phyloP scores from a whole-genome alignment of 2,888 invertebrate species.

The Apoda limacodes region DNA sequence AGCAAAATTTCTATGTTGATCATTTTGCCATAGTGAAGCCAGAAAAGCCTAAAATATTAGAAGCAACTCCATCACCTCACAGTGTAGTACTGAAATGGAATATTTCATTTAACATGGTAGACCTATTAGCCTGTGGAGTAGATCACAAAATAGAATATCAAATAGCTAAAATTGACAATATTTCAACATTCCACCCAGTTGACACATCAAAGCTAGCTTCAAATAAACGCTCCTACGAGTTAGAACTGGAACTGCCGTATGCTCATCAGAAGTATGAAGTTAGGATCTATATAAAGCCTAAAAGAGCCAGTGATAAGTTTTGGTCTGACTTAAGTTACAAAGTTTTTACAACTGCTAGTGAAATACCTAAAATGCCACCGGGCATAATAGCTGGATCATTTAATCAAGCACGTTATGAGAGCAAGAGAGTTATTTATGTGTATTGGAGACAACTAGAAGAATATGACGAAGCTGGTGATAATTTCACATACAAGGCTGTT shows the following conservation, averaged over 20 bases:
- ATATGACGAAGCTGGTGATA: constrained; percentile 77
- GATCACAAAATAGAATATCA: constrained; percentile 59
- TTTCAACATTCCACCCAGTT: constrained; percentile 48
- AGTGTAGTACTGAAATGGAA: constrained; percentile 48
- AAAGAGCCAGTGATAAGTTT: constrained; percentile 63
- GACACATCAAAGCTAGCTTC: constrained; percentile 36
- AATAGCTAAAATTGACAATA: constrained; percentile 57
- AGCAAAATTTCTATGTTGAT: constrained; percentile 65
- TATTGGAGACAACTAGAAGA: constrained; percentile 84
- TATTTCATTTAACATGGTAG: constrained; percentile 42
- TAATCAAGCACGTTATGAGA: constrained; percentile 66
- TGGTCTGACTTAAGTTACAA: constrained; percentile 78
- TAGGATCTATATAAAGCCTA: constrained; percentile 75
- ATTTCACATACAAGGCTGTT: constrained; percentile 77
- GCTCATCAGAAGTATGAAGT: constrained; percentile 79
- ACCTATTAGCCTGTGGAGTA: constrained; percentile 40
- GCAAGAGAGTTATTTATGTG: constrained; percentile 73
- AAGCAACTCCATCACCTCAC: constrained; percentile 36
- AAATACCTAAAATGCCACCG: constrained; percentile 75
- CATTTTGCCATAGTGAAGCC: constrained; percentile 66
- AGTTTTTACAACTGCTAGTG: constrained; percentile 71
- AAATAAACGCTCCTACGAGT: constrained; percentile 44
- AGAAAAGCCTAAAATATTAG: constrained; percentile 35
- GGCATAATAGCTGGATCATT: constrained; percentile 80
- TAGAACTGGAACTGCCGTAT: constrained; percentile 69